Conservation (phyloP, 2,113 vertebrate species). For the Entomyzon cyanotis region DNA sequence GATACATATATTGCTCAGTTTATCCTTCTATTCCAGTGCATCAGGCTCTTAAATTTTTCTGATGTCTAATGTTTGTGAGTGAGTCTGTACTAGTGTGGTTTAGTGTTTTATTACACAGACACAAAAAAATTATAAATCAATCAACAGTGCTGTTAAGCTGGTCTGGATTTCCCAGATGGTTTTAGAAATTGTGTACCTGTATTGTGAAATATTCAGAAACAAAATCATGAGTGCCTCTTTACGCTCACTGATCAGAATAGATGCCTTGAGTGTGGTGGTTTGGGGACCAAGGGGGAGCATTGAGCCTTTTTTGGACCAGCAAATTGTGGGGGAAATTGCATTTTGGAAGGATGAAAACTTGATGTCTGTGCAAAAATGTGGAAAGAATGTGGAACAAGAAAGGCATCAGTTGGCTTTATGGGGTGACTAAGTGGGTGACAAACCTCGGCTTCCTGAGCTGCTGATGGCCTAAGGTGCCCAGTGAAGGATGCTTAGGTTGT, state of each 20-base stretch:
- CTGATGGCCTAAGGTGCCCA: background rate
- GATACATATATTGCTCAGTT: background rate
- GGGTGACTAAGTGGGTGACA: background rate
- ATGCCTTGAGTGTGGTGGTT: background rate
- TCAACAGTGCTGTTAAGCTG: background rate
- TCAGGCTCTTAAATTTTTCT: background rate
- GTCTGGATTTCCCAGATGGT: background rate
- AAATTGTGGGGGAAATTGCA: background rate
- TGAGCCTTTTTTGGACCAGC: background rate
- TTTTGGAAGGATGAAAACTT: background rate
- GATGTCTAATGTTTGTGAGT: background rate
- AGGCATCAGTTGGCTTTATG: background rate
- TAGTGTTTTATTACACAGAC: background rate
- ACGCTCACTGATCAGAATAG: background rate
- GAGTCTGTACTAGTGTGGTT: background rate
- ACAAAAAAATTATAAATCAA: background rate
- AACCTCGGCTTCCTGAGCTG: background rate
- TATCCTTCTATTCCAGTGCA: background rate
- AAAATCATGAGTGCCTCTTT: background rate
- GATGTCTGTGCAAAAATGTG: background rate
- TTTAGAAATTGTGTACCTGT: background rate
- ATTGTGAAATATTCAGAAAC: background rate
- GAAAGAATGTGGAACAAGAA: background rate
- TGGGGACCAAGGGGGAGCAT: background rate
- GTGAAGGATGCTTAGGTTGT: background rate